Evolutionary conservation across 2,888 invertebrate species (phyloP), one percentile per base, ranked within the genome.

Genomic region (Tinea trinotella): DNA sequence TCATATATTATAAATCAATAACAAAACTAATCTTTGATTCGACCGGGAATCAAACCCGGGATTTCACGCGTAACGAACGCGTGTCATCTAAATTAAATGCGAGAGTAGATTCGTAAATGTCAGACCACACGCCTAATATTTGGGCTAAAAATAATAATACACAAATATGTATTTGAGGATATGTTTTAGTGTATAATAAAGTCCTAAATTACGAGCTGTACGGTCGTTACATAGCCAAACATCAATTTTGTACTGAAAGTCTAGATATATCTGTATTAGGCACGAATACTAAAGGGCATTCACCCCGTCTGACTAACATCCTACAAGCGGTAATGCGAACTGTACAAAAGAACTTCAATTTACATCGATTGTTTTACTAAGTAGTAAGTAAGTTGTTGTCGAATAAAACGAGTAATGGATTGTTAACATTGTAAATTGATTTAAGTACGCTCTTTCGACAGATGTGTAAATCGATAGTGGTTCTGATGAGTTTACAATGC

Each of bases 231-330:
- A 46, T n/a, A n/a, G 2, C 18, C 19, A 46, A 46, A 46, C 46
- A 19, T 46, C 46, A 46, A 19, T 17, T 46, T 19, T 17, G 19
- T 46, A 46, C 46, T 46, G 19, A 46, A 40, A 46, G 46, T 46
- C 46, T 46, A 46, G 46, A 46, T 50, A 50, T 10, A 50, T 50
- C 22, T 22, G 24, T 24, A 50, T 50, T 50, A 50, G 50, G 24
- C 50, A 50, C 50, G 50, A 50, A 48, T 24, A 13, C 10, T 13
- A 12, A n/a, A 24, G 50, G 15, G 22, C 50, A 18, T 24, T 50
- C 24, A 50, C 50, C 50, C 19, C 19, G 40, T 15, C 40, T 40
- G 40, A 40, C 40, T 40, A 40, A 15, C 40, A 7, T n/a, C 13
- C 40, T 40, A 13, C 40, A 40, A 7, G 40, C 40, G 40, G 40